Evolutionary conservation across 2,888 invertebrate species (phyloP).

Genomic region (Pachycephus smyrnensis): DNA sequence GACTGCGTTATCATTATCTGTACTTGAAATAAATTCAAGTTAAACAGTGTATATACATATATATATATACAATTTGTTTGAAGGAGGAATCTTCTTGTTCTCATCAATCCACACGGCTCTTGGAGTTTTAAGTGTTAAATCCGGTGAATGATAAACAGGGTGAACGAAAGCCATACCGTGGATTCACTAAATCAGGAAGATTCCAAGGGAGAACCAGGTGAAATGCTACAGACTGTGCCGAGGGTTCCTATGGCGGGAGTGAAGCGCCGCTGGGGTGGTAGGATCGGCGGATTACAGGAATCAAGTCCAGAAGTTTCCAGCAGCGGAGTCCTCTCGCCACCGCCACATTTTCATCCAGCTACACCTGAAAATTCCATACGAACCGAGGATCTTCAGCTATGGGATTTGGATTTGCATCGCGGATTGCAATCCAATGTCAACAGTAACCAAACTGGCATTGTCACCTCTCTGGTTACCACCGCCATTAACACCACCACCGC

Average conservation of each 20-base stretch:
- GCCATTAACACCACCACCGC: conserved; percentile 20
- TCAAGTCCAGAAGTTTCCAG: conserved; percentile 64
- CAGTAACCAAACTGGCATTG: conserved; percentile 20
- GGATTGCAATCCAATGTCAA: conserved; percentile 40
- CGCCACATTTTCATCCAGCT: conserved; percentile 78
- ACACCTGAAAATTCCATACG: conserved; percentile 82
- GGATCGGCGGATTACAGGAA: conserved; percentile 53
- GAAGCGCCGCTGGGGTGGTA: conserved; percentile 58
- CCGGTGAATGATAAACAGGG: background rate
- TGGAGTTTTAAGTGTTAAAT: background rate
- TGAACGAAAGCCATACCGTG: conserved; percentile 33
- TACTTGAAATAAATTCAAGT: no score
- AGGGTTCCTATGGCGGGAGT: conserved; percentile 60
- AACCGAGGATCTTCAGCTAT: conserved; percentile 84
- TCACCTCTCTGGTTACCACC: conserved; percentile 16
- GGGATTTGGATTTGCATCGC: conserved; percentile 77
- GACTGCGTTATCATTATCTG: no score
- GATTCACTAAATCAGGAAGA: conserved; percentile 27
- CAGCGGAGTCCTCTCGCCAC: conserved; percentile 71
- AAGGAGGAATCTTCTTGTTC: no score
- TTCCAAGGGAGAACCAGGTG: conserved; percentile 31
- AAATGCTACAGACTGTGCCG: conserved; percentile 60
- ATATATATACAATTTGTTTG: no score
- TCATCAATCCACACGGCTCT: no score
- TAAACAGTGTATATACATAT: no score